These are phyloP conservation scores for Ptychobarbus kaznakovi DNA, from an alignment of 2,797 vertebrate genomes.

Conservation along the genomic window DNA sequence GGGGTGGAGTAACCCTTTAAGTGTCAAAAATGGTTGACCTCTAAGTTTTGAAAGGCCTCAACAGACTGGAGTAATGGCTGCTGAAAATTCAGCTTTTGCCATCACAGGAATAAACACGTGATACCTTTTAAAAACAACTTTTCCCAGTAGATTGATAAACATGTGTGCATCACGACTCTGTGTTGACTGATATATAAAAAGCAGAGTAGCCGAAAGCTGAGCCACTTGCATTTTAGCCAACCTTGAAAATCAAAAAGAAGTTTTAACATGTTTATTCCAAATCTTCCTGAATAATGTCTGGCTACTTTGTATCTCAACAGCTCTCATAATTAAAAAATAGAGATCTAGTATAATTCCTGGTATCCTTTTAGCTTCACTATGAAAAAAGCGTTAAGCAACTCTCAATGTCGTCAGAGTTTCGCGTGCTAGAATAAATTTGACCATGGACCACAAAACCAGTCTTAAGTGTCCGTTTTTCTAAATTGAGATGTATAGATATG, in stretches of 20 bases:
- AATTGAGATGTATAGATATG: too few species aligned
- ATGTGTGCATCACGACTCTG: background rate
- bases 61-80: background rate
- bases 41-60: background rate
- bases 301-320: background rate
- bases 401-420: background rate
- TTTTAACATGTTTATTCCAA: background rate
- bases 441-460: too few species aligned
- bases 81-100: background rate
- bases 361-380: background rate
- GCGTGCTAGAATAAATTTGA: conserved; percentile 9
- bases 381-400: background rate
- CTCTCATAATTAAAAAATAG: background rate
- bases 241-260: background rate
- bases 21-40: background rate
- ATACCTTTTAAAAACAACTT: background rate
- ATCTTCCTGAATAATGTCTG: background rate
- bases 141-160: background rate
- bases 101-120: background rate
- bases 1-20: too few species aligned
- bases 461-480: too few species aligned
- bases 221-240: background rate
- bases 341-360: background rate
- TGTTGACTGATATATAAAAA: background rate
- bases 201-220: background rate